Evolutionary conservation across 2,888 invertebrate species (phyloP), one percentile per base, ranked within the genome.

Genomic region (Polydrusus tereticollis): DNA sequence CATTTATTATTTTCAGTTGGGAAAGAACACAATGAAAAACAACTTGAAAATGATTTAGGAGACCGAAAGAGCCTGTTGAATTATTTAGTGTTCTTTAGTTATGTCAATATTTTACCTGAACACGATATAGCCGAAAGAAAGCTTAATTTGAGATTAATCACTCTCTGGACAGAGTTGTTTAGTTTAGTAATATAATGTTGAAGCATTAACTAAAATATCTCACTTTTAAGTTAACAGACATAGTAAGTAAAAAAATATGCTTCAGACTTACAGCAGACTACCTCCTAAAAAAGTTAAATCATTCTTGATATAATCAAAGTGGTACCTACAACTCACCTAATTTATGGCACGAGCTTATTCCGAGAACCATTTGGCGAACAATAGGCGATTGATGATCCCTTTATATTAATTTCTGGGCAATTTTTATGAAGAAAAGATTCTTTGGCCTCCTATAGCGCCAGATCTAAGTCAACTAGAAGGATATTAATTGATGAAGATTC

Each of bases 401-500:
- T 57, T 45, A 63, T 69, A 69, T 69, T 69, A 69, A 63, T 69
- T 63, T 57, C 18, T 23, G 47, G 29, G 57, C 20, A 43, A 41
- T 64, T 50, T 64, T 69, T 73, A 64, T 63, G n/a, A 59, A 59
- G 41, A 62, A 62, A 36, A 50, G 59, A 23, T 38, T 26, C 45
- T n/a, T 67, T 18, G 65, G 71, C 52, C 65, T 55, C 71, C 71
- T 58, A 33, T 60, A 26, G 60, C 47, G 60, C 29, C 60, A 16
- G 58, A 67, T 52, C 50, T 65, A 21, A 73, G 72, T 60, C 71
- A 69, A 69, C 71, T 20, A 65, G 74, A 74, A 72, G 50, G 38
- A 71, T 71, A 74, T 74, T 72, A 72, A 74, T 74, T 50, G 71
- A 55, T 64, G 21, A 38, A 47, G 58, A 67, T 73, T 73, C 67